These are phyloP conservation scores for Dicaeum eximium DNA, from an alignment of 2,113 vertebrate species.

Conservation along the genomic window DNA sequence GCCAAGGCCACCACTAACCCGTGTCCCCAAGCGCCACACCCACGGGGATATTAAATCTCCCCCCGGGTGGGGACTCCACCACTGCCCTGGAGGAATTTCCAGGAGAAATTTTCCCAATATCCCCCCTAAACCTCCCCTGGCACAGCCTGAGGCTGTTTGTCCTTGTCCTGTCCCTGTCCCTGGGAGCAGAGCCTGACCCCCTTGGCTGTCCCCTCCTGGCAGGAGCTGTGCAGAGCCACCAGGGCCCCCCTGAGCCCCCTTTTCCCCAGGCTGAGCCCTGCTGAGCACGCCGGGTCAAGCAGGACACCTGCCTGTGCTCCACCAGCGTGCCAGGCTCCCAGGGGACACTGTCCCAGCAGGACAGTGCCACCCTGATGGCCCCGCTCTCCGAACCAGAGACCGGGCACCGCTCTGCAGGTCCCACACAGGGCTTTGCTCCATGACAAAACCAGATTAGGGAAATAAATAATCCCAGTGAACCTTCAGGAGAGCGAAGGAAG, in stretches of 20 bases:
- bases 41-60: neutral
- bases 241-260: neutral
- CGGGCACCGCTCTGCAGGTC: no score
- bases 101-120: neutral
- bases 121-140: neutral
- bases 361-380: no score
- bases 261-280: neutral
- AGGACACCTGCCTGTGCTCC: neutral
- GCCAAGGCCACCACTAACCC: neutral
- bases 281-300: rapidly evolving
- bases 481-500: neutral
- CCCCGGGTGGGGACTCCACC: neutral
- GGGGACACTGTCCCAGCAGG: neutral
- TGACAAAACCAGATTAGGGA: neutral
- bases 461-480: neutral
- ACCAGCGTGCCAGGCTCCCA: neutral
- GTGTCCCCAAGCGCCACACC: neutral
- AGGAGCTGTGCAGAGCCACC: neutral
- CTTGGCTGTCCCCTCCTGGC: neutral
- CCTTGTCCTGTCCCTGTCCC: neutral
- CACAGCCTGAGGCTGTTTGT: neutral
- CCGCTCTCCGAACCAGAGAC: neutral
- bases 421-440: neutral
- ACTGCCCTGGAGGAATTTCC: neutral
- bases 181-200: neutral